These are phyloP conservation scores for Stenotaenia linearis DNA, from an alignment of 2,888 invertebrate genomes.

Conservation along the genomic window DNA sequence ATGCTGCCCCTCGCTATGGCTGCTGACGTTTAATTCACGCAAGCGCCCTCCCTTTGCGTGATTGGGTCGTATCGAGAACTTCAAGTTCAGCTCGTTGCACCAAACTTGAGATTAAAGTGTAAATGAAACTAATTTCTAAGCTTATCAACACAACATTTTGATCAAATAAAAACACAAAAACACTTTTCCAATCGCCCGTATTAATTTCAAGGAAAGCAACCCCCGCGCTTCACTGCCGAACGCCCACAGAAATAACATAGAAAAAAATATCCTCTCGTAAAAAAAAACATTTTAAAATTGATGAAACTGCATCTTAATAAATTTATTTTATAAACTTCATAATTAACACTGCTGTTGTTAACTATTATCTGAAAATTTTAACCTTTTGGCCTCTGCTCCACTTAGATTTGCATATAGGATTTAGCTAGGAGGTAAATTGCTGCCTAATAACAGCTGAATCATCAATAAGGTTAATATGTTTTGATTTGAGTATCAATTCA, in stretches of 20 bases:
- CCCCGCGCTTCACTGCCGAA: neutral
- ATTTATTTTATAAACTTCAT: neutral
- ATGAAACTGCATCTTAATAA: neutral
- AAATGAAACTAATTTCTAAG: neutral
- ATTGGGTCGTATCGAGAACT: neutral
- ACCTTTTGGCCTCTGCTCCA: too few species aligned
- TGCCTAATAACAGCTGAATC: too few species aligned
- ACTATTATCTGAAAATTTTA: too few species aligned
- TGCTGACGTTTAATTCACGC: slow-evolving; percentile 16
- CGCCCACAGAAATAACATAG: neutral
- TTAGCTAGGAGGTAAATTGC: too few species aligned
- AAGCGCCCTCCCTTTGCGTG: slow-evolving; percentile 2
- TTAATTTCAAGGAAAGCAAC: neutral
- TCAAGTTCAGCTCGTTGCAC: neutral
- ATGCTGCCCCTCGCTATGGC: neutral
- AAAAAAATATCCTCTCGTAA: neutral
- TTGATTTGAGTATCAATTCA: too few species aligned
- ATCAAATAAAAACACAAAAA: too few species aligned
- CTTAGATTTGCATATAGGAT: too few species aligned
- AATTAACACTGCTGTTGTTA: too few species aligned
- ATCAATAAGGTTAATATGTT: too few species aligned
- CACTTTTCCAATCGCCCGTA: too few species aligned
- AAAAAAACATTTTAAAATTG: neutral
- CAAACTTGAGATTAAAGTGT: neutral
- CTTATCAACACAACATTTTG: neutral